Base-by-base conservation (phyloP, 1,140 invertebrate species). In the Pseudomyrmex cubaensis region DNA sequence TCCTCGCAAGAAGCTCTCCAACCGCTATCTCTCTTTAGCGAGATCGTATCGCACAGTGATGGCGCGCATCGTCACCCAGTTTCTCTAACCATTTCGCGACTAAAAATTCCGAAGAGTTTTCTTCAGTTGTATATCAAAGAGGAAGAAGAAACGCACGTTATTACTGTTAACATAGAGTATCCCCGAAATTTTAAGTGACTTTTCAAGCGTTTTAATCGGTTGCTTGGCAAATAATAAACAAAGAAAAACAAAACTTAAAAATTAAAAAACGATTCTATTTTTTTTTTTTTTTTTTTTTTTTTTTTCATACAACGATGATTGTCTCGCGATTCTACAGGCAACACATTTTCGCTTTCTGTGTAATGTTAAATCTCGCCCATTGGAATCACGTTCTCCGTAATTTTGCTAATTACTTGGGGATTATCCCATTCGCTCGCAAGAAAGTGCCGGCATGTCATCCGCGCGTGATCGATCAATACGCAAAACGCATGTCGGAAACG, bases 381-480 rank as follows among this genome's bases (percentile, higher is more conserved):
- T 69, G 7, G 20, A 61, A 50, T 61, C 52, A 77, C 52, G 62
- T 67, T 10, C 66, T 48, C 20, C 20, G 44, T 80, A 80, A 80
- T 80, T 72, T 72, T 80, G 76, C 76, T 80, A 80, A 80, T 80
- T 80, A 80, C 35, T 70, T 44, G 12, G 54, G 54, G 46, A 44
- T 80, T 59, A 61, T 72, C 66, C 20, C 69, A 54, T 62, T 63
- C 50, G 61, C 59, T 63, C 54, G 62, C 70, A 84, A 85, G 83
- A 85, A 73, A 70, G 63, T 52, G 15, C 54, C 76, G 64, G 52
- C 66, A 52, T 46, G 78, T 66, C 54, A 54, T 62, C 44, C 74
- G 72, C 59, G 73, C 13, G n/a, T 35, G 54, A 84, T 80, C 82
- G 74, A 84, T 84, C 82, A 46, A 75, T 82, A 61, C 66, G 66